Conservation (phyloP, 2,797 vertebrate genomes). For the Pipistrellus nathusii region DNA sequence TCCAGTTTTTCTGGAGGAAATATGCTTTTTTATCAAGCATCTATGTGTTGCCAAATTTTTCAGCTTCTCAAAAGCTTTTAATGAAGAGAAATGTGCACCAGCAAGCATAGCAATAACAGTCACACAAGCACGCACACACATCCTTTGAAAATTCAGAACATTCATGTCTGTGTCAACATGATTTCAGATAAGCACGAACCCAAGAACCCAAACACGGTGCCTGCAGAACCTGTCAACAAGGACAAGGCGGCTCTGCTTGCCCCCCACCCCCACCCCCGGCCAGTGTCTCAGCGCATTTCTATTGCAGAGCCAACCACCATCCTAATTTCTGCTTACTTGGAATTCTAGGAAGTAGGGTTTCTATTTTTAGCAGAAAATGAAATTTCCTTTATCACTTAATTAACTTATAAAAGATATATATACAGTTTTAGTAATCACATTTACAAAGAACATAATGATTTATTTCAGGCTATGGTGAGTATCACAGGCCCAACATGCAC, state of each 20-base stretch:
- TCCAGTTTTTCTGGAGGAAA: conserved; percentile 55
- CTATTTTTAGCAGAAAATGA: conserved; percentile 34
- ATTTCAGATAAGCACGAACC: conserved; percentile 63
- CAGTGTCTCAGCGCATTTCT: neutral
- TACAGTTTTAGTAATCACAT: neutral
- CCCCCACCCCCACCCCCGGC: neutral
- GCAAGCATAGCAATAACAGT: conserved; percentile 3
- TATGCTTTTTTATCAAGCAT: conserved; percentile 33
- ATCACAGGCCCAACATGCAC: no score
- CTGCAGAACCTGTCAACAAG: neutral
- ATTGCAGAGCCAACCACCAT: neutral
- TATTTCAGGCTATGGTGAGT: neutral
- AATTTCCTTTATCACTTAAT: neutral
- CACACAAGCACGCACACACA: neutral
- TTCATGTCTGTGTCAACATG: conserved; percentile 64
- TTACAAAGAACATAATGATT: conserved; percentile 4
- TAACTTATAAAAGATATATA: neutral
- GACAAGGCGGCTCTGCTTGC: neutral
- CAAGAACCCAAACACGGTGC: conserved; percentile 25
- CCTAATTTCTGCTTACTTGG: neutral
- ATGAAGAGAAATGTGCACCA: conserved; percentile 54
- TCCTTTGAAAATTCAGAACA: conserved; percentile 63
- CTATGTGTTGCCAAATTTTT: conserved; percentile 35
- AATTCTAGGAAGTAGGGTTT: neutral
- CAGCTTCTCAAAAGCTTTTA: conserved; percentile 55